These are phyloP conservation scores for Gracilinanus agilis DNA, from an alignment of 2,113 vertebrate genomes.

Conservation along the genomic window DNA sequence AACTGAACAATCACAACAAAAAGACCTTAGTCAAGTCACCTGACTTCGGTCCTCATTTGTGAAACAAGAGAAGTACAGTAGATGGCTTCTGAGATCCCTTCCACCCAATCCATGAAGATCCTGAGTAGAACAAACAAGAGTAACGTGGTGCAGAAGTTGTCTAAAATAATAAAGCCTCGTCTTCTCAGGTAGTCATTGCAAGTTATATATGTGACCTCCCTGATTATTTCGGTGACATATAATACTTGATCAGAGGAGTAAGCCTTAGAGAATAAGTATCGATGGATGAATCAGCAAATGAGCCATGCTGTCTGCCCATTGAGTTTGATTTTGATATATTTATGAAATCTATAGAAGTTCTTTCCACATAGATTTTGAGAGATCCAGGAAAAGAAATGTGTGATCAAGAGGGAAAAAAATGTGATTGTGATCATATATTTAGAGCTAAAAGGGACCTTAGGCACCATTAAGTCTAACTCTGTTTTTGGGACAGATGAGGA, in stretches of 20 bases:
- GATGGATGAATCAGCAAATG: background rate
- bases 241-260: background rate
- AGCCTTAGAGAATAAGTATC: background rate
- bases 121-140: conserved; percentile 1
- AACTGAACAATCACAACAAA: no score
- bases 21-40: no score
- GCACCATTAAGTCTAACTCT: background rate
- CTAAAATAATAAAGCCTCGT: background rate
- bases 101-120: conserved; percentile 14
- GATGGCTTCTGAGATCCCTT: background rate
- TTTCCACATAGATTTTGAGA: conserved; percentile 24
- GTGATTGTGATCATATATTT: background rate
- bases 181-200: background rate
- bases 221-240: background rate
- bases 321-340: conserved; percentile 39
- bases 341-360: background rate
- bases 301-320: background rate
- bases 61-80: background rate
- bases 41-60: background rate
- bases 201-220: background rate
- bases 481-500: background rate
- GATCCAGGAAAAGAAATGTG: conserved; percentile 31
- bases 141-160: background rate
- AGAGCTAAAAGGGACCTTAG: background rate
- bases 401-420: conserved; percentile 16